Percentiles rank a stretch among this genome's conserved stretches.
These are phyloP conservation scores for Oithona nana DNA, from an alignment of 2,888 invertebrate species.

Conservation along the genomic window DNA sequence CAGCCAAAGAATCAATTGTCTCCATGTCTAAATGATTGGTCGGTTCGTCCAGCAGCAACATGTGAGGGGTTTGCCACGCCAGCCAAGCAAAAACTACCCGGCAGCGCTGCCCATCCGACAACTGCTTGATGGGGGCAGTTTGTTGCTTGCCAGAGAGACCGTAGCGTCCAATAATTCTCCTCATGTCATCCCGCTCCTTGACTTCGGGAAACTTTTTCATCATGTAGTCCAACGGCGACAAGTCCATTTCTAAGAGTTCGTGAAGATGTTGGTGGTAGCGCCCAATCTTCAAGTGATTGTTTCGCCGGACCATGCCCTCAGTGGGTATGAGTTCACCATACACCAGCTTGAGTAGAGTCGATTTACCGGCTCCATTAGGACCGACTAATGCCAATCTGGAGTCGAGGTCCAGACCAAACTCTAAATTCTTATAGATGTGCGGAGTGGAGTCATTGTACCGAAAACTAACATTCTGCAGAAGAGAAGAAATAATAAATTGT, in stretches of 20 bases:
- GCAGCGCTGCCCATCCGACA: conserved; percentile 94
- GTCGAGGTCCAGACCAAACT: conserved; percentile 97
- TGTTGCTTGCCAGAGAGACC: conserved; percentile 92
- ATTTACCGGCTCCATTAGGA: conserved; percentile 97
- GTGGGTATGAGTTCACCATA: conserved; percentile 86
- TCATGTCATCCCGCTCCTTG: conserved; percentile 93
- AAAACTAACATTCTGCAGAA: conserved; percentile 69
- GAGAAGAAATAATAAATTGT: too few relatives aligned
- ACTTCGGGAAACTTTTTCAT: conserved; percentile 88
- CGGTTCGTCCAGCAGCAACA: conserved; percentile 44
- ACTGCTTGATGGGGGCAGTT: conserved; percentile 79
- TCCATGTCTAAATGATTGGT: conserved; percentile 95
- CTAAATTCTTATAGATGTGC: conserved; percentile 86
- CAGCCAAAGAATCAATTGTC: conserved; percentile 92
- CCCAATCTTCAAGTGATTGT: conserved; percentile 90
- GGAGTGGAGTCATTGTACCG: conserved; percentile 68
- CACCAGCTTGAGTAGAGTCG: conserved; percentile 82
- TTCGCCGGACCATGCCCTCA: conserved; percentile 91
- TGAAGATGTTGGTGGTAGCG: conserved; percentile 97
- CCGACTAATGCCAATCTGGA: conserved; percentile 81
- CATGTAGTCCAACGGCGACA: conserved; percentile 95
- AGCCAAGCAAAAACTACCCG: conserved; percentile 97
- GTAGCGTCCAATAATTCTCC: conserved; percentile 60
- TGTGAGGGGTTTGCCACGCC: conserved; percentile 55
- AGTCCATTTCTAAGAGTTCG: conserved; percentile 79